Base-by-base conservation (phyloP, 2,797 vertebrate species). In the Enteromius afrohamiltoni region DNA sequence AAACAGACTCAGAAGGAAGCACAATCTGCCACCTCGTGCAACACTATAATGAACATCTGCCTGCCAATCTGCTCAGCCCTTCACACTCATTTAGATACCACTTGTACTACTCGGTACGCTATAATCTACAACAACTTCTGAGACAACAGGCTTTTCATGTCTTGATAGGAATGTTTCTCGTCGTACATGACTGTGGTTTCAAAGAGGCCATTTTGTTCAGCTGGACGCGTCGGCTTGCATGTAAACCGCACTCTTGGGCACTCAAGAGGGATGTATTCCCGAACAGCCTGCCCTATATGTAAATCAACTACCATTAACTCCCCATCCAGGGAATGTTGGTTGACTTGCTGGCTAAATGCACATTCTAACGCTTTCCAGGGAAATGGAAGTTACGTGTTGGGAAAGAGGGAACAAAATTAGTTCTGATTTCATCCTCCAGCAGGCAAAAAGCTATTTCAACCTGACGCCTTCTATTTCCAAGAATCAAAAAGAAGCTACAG, bases 41-140 rank as follows among this genome's bases (percentile, higher is more conserved):
- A 53, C 60, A 45, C 65, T 77, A 68, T 74, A 83, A 86, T 80
- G 71, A 86, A 77, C 82, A 86, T 80, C 82, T 77, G 81, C 14
- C 65, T 80, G 34, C 68, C 80, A 65, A 23, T 64, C 65, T 73
- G 67, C 73, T 77, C 29, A 21, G 23, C 11, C 6, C 17, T 55
- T 6, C 9, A 21, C n/a, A 40, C 14, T 37, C n/a, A 58, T 17
- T 8, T 2, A 67, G 8, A 82, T 3, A 82, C 4, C 1, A 8
- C 10, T 60, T 13, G 42, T 29, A 45, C 42, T 45, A 4, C 23
- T 62, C 37, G 11, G 6, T 31, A n/a, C 26, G 47, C 26, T 21
- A 31, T 26, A 64, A 47, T n/a, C n/a, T 23, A 58, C 2, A 1
- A 64, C 58, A 45, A 64, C 23, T 42, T 76, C 47, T 40, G 29